A percentile compares a stretch with the other conserved stretches of the same genome.
phyloP scores from a whole-genome alignment of 2,797 vertebrate species.

The Urophycis tenuis region DNA sequence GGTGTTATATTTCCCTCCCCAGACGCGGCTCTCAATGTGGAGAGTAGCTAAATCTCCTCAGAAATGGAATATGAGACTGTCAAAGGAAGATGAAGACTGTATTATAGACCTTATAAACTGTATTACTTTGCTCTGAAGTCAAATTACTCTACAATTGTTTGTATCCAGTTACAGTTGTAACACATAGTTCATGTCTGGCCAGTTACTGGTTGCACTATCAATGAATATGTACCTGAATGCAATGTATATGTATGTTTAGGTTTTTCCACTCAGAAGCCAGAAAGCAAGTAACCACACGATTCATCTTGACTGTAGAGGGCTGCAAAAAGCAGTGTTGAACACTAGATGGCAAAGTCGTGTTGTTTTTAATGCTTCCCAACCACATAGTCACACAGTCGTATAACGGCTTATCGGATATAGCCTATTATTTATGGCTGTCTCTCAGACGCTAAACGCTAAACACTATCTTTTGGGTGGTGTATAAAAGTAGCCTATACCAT shows the following conservation, averaged over 20 bases:
- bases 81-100: conserved; percentile 2
- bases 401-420: background rate
- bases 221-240: conserved; percentile 17
- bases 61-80: background rate
- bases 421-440: no score
- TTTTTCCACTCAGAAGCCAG: conserved; percentile 19
- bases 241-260: background rate
- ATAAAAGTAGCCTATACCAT: background rate
- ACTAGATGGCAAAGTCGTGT: conserved; percentile 32
- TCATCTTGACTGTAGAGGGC: background rate
- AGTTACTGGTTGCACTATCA: background rate
- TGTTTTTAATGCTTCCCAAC: conserved; percentile 10
- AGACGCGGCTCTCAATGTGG: conserved; percentile 55
- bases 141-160: background rate
- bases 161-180: background rate
- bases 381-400: background rate
- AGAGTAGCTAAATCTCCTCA: conserved; percentile 18
- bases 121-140: background rate
- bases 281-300: background rate
- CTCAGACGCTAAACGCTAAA: background rate
- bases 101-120: background rate
- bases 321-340: conserved; percentile 9
- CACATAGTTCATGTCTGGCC: background rate
- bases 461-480: background rate
- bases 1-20: conserved; percentile 5